A percentile compares a stretch with the other conserved stretches of the same genome.
phyloP scores from a whole-genome alignment of 2,888 invertebrate species.

The Orchesellides sinensis region DNA sequence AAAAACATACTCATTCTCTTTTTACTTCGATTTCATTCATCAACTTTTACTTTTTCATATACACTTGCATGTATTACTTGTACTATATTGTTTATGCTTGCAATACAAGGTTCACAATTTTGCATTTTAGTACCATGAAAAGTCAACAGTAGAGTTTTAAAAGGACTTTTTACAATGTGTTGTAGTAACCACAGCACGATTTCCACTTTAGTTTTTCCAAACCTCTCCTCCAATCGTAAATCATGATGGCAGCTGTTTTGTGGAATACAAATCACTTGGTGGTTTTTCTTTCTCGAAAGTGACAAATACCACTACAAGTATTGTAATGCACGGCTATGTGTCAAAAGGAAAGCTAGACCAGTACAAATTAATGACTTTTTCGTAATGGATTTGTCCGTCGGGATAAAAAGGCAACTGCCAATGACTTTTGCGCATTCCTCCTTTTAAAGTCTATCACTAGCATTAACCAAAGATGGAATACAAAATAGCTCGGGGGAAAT shows the following conservation, averaged over 20 bases:
- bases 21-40: neutral
- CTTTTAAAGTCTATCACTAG: neutral
- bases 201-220: slow-evolving; percentile 21
- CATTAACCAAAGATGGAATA: too few species aligned
- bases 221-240: slow-evolving; percentile 62
- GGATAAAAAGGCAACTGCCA: slow-evolving; percentile 47
- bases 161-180: neutral
- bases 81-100: too few species aligned
- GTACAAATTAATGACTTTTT: slow-evolving; percentile 58
- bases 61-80: too few species aligned
- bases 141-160: too few species aligned
- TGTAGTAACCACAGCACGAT: slow-evolving; percentile 15
- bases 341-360: slow-evolving; percentile 44
- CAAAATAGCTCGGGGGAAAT: too few species aligned
- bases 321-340: slow-evolving; percentile 6
- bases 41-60: neutral
- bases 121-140: too few species aligned
- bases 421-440: slow-evolving; percentile 23
- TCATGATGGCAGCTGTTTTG: slow-evolving; percentile 70
- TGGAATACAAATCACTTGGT: slow-evolving; percentile 71
- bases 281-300: slow-evolving; percentile 50
- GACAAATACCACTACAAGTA: slow-evolving; percentile 34
- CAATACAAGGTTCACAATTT: slow-evolving; percentile 12
- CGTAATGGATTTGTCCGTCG: slow-evolving; percentile 55
- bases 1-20: neutral